phyloP scores from a whole-genome alignment of 2,797 vertebrate genomes.

The Platyrinchus mystaceus region DNA sequence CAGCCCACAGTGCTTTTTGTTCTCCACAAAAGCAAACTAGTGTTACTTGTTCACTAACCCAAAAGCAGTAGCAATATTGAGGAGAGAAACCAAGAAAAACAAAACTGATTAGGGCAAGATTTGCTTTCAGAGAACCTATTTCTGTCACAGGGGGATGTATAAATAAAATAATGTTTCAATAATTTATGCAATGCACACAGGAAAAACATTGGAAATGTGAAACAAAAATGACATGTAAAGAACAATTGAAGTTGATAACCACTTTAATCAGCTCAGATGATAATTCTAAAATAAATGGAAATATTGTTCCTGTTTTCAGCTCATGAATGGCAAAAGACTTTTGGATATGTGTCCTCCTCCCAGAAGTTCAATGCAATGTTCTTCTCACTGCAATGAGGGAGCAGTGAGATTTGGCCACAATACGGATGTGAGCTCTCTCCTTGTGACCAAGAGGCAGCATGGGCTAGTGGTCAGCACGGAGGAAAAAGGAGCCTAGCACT shows the following conservation, averaged over 20 bases:
- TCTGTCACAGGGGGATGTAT: constrained; percentile 69
- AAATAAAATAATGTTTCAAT: constrained; percentile 77
- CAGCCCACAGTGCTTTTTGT: constrained; percentile 42
- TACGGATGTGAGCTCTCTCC: not conserved
- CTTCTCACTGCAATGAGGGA: not conserved
- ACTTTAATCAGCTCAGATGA: constrained; percentile 68
- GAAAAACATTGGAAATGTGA: constrained; percentile 54
- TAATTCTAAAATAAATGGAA: constrained; percentile 72
- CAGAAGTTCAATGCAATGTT: not conserved
- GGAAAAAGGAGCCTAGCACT: not conserved
- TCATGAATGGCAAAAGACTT: not conserved
- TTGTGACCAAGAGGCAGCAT: not conserved
- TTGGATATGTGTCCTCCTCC: not conserved
- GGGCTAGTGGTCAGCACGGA: not conserved
- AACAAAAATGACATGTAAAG: constrained; percentile 43
- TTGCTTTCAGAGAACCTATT: constrained; percentile 70
- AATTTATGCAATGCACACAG: constrained; percentile 66
- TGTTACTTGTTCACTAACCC: constrained; percentile 40
- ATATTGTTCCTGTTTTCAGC: constrained; percentile 39
- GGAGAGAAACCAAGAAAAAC: constrained; percentile 66
- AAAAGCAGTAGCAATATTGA: constrained; percentile 38
- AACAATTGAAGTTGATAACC: constrained; percentile 52
- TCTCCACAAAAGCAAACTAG: constrained; percentile 26
- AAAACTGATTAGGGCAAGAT: constrained; percentile 71
- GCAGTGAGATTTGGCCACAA: not conserved